Base-by-base conservation (phyloP, 2,888 invertebrate genomes). In the Caenorhabditis panamensis region DNA sequence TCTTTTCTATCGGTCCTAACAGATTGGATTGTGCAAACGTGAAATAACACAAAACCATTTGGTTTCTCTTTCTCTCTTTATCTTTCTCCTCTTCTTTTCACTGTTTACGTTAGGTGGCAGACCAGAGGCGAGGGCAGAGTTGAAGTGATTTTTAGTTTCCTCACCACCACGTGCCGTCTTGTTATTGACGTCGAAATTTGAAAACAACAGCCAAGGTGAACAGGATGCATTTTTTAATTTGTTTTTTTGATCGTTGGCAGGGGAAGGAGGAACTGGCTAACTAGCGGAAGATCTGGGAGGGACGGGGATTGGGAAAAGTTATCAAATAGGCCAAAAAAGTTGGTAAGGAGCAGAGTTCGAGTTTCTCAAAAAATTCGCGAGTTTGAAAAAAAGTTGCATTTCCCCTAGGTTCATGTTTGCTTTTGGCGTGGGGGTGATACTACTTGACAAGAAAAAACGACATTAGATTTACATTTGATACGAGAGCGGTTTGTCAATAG, bases 91-190 rank as follows among this genome's bases (percentile, higher is more conserved):
- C 61, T 51, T 75, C 41, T 20, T 53, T 61, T 37, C 8, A 13
- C 24, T 64, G 63, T 75, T 72, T 72, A 72, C 72, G 56, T 62
- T 58, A 31, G 62, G 59, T 51, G 61, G 28, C 67, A 51, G 36
- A 6, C 37, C 16, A 37, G 8, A 13, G 36, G 9, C 54, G 18
- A 58, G 63, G 47, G 20, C 56, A 64, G 64, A 64, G 64, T 64
- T 66, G 47, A 64, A 73, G 73, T 66, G 64, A 66, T 64, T 73
- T 73, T 73, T 64, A 64, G 58, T 73, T 73, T 47, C 53, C 58
- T 18, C 41, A 2, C 41, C 13, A 75, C 73, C 73, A 75, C 73
- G 73, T 75, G 73, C 73, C 66, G 13, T 37, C 16, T 36, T 61
- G 61, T 61, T 61, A 24, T 61, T 62, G 26, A 37, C 49, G 53